Base-by-base conservation (phyloP, 2,113 vertebrate genomes). In the Furnarius figulus region DNA sequence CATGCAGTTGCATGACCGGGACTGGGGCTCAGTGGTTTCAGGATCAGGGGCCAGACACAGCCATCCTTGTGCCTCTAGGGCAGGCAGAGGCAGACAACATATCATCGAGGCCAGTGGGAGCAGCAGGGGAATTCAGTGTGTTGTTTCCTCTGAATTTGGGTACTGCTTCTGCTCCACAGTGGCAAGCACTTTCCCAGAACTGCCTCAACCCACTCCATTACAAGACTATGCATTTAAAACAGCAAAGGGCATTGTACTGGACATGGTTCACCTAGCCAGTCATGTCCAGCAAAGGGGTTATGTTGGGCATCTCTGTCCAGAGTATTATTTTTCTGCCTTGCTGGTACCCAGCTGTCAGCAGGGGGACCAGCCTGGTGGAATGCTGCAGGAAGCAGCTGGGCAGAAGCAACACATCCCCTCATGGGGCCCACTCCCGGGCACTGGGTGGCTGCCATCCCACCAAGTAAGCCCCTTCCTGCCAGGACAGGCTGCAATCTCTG, bases 1-100 rank as follows among this genome's bases (percentile, higher is more conserved):
- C 63, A 58, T 0, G 0, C 39, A 75, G 71, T 3, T 3, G 53
- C 66, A 55, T 2, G 4, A 67, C 40, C 0, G 0, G 15, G 61
- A 85, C 61, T 0, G 4, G n/a, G 25, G 35, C 70, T 70, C 9
- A 1, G 42, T 3, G 3, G 35, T 40, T 47, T 67, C 62, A 87
- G 70, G 77, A 68, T 23, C 2, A 1, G 19, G 31, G 49, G 59
- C 23, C 67, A 49, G 24, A 40, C 46, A 62, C 2, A 8, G 42
- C 35, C 39, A 46, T 8, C 7, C 10, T 35, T 0, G 0, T 17
- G 18, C 49, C 5, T 15, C 28, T n/a, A 30, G 58, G 47, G 71
- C n/a, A 66, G 31, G 17, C 25, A 68, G 33, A 62, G n/a, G 66
- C n/a, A 67, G 31, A 18, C 25, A 83, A 53, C 11, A 1, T 35